Evolutionary conservation across 2,888 invertebrate genomes (phyloP).

Genomic region (Clusia tigrina): DNA sequence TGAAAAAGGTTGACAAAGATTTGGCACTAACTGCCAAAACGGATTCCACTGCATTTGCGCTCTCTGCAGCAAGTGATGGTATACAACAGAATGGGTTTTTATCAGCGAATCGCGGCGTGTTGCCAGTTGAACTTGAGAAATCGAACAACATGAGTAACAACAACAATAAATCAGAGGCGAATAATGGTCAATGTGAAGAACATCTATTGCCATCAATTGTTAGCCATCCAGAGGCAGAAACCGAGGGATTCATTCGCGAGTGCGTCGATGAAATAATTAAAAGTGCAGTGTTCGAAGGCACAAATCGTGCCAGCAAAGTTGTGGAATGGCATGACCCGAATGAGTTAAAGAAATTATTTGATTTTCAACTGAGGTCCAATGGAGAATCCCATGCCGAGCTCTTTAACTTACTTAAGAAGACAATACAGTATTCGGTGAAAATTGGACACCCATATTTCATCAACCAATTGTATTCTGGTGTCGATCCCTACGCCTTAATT

Average conservation of each 20-base stretch:
- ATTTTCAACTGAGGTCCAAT: constrained; percentile 70
- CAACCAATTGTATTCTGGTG: constrained; percentile 85
- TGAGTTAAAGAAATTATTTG: constrained; percentile 72
- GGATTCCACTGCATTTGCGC: constrained; percentile 35
- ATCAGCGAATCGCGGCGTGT: not conserved
- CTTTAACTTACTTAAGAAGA: constrained; percentile 72
- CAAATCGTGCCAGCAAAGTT: constrained; percentile 76
- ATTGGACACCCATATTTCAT: constrained; percentile 90
- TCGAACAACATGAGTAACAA: not conserved
- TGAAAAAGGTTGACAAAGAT: constrained; percentile 28
- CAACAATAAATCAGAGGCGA: not conserved
- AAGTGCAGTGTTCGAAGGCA: constrained; percentile 79
- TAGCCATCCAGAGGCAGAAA: constrained; percentile 71
- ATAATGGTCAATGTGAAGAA: constrained; percentile 16
- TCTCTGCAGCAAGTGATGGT: constrained; percentile 17
- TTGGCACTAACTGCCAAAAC: constrained; percentile 31
- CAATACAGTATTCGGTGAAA: constrained; percentile 86
- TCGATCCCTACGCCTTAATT: constrained; percentile 84
- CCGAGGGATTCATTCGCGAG: constrained; percentile 75
- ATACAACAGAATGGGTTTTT: not conserved
- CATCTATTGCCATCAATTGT: constrained; percentile 43
- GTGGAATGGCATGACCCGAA: constrained; percentile 83
- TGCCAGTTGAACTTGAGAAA: not conserved
- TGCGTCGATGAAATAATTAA: constrained; percentile 77
- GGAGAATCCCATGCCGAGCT: constrained; percentile 75